Evolutionary conservation across 1,140 invertebrate species (phyloP).

Genomic region (Latrodectus geometricus): DNA sequence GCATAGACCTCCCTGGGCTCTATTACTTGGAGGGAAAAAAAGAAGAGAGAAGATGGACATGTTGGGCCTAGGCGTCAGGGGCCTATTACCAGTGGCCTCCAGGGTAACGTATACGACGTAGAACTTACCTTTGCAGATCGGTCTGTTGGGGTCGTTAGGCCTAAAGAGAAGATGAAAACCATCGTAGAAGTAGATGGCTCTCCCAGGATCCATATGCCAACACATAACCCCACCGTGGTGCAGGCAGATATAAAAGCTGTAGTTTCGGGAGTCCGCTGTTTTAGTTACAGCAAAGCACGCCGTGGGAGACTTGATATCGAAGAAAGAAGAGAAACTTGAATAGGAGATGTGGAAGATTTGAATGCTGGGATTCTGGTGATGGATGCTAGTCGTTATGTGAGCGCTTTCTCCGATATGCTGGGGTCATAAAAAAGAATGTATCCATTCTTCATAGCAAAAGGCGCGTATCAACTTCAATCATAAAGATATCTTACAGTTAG

Average conservation of each 20-base stretch:
- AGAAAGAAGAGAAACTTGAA: slow-evolving; percentile 53
- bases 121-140: slow-evolving; percentile 51
- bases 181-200: slow-evolving; percentile 56
- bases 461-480: slow-evolving; percentile 50
- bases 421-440: slow-evolving; percentile 56
- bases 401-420: slow-evolving; percentile 39
- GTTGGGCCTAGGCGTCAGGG: slow-evolving; percentile 50
- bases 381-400: slow-evolving; percentile 53
- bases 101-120: slow-evolving; percentile 39
- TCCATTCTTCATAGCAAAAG: slow-evolving; percentile 57
- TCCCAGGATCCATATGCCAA: slow-evolving; percentile 62
- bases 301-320: slow-evolving; percentile 46
- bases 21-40: slow-evolving; percentile 35
- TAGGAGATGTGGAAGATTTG: slow-evolving; percentile 60
- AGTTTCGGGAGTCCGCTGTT: slow-evolving; percentile 23
- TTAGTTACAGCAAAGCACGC: slow-evolving; percentile 52
- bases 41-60: slow-evolving; percentile 52
- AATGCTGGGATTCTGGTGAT: slow-evolving; percentile 61
- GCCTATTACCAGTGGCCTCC: slow-evolving; percentile 54
- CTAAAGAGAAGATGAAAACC: slow-evolving; percentile 63
- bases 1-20: slow-evolving; percentile 58
- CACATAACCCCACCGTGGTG: slow-evolving; percentile 36
- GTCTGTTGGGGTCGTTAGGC: slow-evolving; percentile 61
- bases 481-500: slow-evolving; percentile 30
- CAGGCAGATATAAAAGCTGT: slow-evolving; percentile 49